These are phyloP conservation scores for Anneissia japonica DNA, from an alignment of 35 echinoderm and acorn worm species.

Conservation along the genomic window DNA sequence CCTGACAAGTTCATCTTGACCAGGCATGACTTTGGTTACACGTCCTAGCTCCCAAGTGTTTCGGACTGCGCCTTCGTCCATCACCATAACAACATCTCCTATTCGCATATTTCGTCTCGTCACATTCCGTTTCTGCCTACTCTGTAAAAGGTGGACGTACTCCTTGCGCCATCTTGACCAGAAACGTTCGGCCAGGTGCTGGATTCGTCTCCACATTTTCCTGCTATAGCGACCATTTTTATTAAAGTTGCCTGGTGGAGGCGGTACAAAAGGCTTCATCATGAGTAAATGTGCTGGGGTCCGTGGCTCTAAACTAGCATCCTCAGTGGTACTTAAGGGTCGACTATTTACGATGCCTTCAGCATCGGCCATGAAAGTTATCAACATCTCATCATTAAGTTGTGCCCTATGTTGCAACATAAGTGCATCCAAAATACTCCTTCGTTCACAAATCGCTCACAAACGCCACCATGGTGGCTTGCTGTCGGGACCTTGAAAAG, in stretches of 20 bases:
- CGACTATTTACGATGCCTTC: slow-evolving; percentile 33
- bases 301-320: not conserved
- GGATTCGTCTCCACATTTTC: slow-evolving; percentile 60
- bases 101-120: slow-evolving; percentile 28
- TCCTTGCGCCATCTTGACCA: slow-evolving; percentile 69
- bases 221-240: slow-evolving; percentile 28
- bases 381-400: slow-evolving; percentile 6
- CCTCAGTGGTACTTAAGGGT: not conserved
- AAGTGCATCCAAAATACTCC: slow-evolving; percentile 3
- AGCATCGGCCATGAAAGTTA: slow-evolving; percentile 29
- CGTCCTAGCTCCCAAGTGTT: slow-evolving; percentile 15
- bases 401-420: not conserved
- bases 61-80: slow-evolving; percentile 1
- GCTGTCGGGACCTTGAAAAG: slow-evolving; percentile 24
- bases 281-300: not conserved
- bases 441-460: slow-evolving; percentile 20
- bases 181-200: slow-evolving; percentile 52
- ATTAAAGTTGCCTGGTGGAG: not conserved
- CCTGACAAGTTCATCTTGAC: slow-evolving; percentile 31
- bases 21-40: not conserved
- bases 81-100: slow-evolving; percentile 48
- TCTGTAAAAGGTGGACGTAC: slow-evolving; percentile 41
- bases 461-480: slow-evolving; percentile 23
- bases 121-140: slow-evolving; percentile 48
- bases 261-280: not conserved